Base-by-base conservation (phyloP, 1,140 invertebrate genomes). In the Pachypeltis micranthus region DNA sequence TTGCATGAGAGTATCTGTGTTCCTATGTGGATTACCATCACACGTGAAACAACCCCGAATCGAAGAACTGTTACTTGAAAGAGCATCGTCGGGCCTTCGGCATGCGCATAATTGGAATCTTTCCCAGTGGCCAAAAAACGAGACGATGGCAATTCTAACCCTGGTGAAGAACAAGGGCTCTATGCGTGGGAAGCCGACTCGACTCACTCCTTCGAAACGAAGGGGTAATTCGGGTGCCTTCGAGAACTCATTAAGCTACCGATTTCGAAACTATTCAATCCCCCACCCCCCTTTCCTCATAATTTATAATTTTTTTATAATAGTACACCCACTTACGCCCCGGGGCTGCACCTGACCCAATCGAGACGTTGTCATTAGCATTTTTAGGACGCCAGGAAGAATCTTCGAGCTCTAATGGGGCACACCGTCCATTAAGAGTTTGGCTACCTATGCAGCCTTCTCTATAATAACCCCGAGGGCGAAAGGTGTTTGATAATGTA, bases 291-390 rank as follows among this genome's bases (percentile, higher is more conserved):
- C 31, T 39, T 39, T 51, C 10, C 47, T 21, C 21, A 14, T 51
- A 51, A 51, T 51, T 51, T 51, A 51, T 51, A 51, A 51, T 16
- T 51, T 51, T 51, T 51, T 51, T 51, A 51, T 51, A 51, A 51
- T 51, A 10, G 7, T 51, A 51, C 47, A 51, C 47, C 47, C 47
- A 51, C 47, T 51, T 51, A 51, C 47, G 47, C 47, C 47, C 23
- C 12, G 19, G 21, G 47, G 47, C 47, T 16, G 47, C 47, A 51
- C 47, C 47, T 51, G 47, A 51, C 31, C 31, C 31, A 10, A 10
- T 39, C 31, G 31, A 16, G 31, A n/a, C 7, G 31, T 51, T 4
- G 47, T 51, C 47, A 51, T 51, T 51, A 51, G 47, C 47, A 51
- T 51, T 51, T 51, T 51, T 51, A 51, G 47, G 47, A 51, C 21